A percentile compares a stretch with the other conserved stretches of the same genome.
Evolutionary conservation across 2,888 invertebrate species (phyloP).

Genomic region (Elysia crispata): DNA sequence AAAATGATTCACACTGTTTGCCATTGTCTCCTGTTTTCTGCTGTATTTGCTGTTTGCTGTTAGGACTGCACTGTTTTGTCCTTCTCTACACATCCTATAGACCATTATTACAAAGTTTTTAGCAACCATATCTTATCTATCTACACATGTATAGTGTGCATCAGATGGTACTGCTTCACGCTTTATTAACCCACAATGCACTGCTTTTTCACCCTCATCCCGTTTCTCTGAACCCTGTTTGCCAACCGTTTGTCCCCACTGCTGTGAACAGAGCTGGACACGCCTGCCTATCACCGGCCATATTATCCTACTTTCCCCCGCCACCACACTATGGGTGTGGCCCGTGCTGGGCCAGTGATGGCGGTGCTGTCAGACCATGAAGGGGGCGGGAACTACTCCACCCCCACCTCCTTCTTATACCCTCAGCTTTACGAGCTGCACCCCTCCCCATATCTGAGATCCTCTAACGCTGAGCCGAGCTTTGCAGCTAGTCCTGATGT

Average conservation of each 20-base stretch:
- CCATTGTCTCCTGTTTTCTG: too few species aligned
- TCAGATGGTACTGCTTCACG: neutral
- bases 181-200: conserved; percentile 5
- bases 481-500: conserved; percentile 34
- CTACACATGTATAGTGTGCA: too few species aligned
- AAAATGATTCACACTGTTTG: too few species aligned
- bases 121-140: too few species aligned
- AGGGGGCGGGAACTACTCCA: conserved; percentile 13
- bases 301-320: conserved; percentile 46
- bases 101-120: too few species aligned
- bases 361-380: conserved; percentile 31
- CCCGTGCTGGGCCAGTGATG: conserved; percentile 9
- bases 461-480: conserved; percentile 24
- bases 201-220: neutral
- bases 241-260: neutral
- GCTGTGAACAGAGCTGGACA: conserved; percentile 43
- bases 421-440: conserved; percentile 5
- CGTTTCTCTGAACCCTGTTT: neutral
- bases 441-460: neutral
- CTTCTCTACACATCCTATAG: too few species aligned
- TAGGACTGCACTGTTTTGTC: too few species aligned
- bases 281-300: conserved; percentile 49
- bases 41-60: too few species aligned
- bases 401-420: conserved; percentile 20
- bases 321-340: conserved; percentile 6